Evolutionary conservation across 2,797 vertebrate genomes (phyloP).

Genomic region (Rhinophrynus dorsalis): DNA sequence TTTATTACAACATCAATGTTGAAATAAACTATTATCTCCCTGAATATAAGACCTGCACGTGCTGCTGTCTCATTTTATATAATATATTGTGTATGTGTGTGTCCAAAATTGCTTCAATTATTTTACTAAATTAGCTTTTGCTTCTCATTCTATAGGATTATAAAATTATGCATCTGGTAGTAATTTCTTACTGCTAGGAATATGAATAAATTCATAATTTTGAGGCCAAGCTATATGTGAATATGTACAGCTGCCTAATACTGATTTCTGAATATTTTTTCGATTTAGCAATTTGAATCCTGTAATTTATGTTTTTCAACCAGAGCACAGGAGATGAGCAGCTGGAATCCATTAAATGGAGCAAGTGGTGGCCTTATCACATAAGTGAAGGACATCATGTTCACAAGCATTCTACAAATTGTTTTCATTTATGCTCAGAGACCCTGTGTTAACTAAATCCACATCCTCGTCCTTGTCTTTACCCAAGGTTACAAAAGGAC

Average conservation of each 20-base stretch:
- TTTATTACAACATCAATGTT: too few species aligned
- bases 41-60: too few species aligned
- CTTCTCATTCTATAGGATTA: background rate
- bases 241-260: slow-evolving; percentile 8
- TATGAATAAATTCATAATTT: background rate
- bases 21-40: too few species aligned
- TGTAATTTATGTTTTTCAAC: slow-evolving; percentile 36
- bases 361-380: slow-evolving; percentile 26
- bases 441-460: slow-evolving; percentile 37
- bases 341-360: slow-evolving; percentile 33
- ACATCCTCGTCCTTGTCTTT: slow-evolving; percentile 15
- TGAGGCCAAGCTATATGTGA: background rate
- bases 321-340: slow-evolving; percentile 23
- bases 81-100: too few species aligned
- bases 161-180: background rate
- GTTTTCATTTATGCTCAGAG: slow-evolving; percentile 35
- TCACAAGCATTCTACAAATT: slow-evolving; percentile 37
- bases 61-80: too few species aligned
- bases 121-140: too few species aligned
- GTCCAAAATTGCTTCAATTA: too few species aligned
- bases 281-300: slow-evolving; percentile 14
- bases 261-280: slow-evolving; percentile 10
- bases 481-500: slow-evolving; percentile 34
- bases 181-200: background rate
- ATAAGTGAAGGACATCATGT: slow-evolving; percentile 39